Percentiles rank a stretch among this genome's conserved stretches.
phyloP scores from a whole-genome alignment of 1,140 invertebrate genomes.

The Agraylea sexmaculata region DNA sequence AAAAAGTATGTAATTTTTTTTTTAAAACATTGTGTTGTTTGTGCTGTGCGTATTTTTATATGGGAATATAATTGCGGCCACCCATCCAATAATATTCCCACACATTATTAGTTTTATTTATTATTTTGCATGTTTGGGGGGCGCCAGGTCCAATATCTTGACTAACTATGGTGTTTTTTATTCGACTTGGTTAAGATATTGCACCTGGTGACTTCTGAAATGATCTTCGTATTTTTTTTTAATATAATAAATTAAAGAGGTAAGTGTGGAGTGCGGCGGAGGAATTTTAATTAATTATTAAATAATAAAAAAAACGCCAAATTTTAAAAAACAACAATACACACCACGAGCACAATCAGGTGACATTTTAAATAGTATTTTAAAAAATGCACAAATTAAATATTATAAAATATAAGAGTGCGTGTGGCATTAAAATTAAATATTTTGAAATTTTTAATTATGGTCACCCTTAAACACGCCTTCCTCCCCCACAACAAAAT shows the following conservation, averaged over 20 bases:
- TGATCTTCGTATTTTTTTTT: neutral
- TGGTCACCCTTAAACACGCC: neutral
- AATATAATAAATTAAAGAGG: too few species aligned
- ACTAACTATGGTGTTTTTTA: constrained; percentile 32
- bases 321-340: neutral
- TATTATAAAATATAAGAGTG: neutral
- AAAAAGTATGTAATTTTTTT: constrained; percentile 1
- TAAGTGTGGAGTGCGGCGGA: too few species aligned
- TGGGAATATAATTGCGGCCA: neutral
- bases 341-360: neutral
- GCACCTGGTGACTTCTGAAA: constrained; percentile 28
- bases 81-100: neutral
- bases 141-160: constrained; percentile 41
- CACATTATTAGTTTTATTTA: neutral
- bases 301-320: neutral
- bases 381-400: neutral
- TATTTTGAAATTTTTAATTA: neutral
- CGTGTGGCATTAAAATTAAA: neutral
- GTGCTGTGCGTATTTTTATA: neutral
- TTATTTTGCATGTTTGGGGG: constrained; percentile 17
- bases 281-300: neutral
- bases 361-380: neutral
- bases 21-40: neutral
- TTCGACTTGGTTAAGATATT: constrained; percentile 44
- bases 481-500: neutral